phyloP scores from a whole-genome alignment of 2,888 invertebrate species.

The Adelphocoris suturalis region DNA sequence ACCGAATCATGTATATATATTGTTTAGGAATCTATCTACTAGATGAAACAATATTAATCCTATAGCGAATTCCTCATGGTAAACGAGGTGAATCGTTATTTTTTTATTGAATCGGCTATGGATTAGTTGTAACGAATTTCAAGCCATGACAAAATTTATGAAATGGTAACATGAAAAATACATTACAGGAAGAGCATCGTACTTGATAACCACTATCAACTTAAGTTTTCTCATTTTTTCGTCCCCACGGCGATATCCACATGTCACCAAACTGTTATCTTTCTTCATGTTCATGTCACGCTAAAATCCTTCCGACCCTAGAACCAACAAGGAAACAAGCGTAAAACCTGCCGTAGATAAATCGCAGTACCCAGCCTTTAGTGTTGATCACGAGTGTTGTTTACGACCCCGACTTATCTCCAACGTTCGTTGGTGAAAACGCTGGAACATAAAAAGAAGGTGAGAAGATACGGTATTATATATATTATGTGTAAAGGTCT shows the following conservation, averaged over 20 bases:
- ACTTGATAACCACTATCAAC: not conserved
- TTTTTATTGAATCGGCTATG: too few species aligned
- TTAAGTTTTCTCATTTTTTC: not conserved
- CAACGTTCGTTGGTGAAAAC: not conserved
- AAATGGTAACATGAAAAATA: too few species aligned
- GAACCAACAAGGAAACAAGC: not conserved
- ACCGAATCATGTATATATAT: too few species aligned
- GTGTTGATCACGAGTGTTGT: conserved; percentile 27
- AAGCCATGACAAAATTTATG: too few species aligned
- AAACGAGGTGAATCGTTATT: too few species aligned
- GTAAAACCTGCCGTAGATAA: not conserved
- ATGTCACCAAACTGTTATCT: not conserved
- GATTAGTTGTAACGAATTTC: too few species aligned
- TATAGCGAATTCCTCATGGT: too few species aligned
- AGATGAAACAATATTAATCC: too few species aligned
- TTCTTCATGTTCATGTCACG: not conserved
- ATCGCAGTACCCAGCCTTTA: not conserved
- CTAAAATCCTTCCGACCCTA: not conserved
- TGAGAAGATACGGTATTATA: not conserved
- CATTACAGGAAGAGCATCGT: too few species aligned
- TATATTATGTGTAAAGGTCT: too few species aligned
- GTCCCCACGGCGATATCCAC: not conserved
- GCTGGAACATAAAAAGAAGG: not conserved
- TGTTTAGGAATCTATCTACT: too few species aligned
- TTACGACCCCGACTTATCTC: conserved; percentile 38